Percentiles rank a stretch among this genome's conserved stretches.
Conservation (phyloP, 2,888 invertebrate species). For the Aquatica leii region DNA sequence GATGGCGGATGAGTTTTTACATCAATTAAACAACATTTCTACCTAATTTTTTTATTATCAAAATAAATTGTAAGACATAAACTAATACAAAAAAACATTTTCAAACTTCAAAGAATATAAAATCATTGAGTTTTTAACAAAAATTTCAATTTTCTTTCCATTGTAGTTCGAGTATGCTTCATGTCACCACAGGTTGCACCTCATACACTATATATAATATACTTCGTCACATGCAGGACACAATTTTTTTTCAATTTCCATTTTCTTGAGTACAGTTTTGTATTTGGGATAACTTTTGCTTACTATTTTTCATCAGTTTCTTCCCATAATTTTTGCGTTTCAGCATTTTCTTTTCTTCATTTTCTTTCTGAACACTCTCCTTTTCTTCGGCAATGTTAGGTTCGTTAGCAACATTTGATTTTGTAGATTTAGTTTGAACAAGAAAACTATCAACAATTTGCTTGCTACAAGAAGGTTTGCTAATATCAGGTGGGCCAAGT, state of each 20-base stretch:
- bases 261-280: no score
- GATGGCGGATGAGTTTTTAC: background rate
- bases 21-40: background rate
- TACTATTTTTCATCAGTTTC: background rate
- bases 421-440: background rate
- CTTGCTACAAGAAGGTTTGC: background rate
- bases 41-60: background rate
- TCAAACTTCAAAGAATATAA: background rate
- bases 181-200: background rate
- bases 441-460: background rate
- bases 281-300: background rate
- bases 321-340: background rate
- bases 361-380: background rate
- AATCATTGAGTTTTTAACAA: background rate
- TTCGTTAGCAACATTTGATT: background rate
- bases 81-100: background rate
- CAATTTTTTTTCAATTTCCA: background rate
- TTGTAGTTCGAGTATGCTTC: background rate
- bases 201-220: background rate
- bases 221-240: background rate
- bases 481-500: background rate
- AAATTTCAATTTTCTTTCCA: background rate
- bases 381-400: background rate
- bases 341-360: background rate
- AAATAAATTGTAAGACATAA: background rate